A percentile compares a stretch with the other conserved stretches of the same genome.
Conservation (phyloP, 2,888 invertebrate species). For the Petrolisthes manimaculis region DNA sequence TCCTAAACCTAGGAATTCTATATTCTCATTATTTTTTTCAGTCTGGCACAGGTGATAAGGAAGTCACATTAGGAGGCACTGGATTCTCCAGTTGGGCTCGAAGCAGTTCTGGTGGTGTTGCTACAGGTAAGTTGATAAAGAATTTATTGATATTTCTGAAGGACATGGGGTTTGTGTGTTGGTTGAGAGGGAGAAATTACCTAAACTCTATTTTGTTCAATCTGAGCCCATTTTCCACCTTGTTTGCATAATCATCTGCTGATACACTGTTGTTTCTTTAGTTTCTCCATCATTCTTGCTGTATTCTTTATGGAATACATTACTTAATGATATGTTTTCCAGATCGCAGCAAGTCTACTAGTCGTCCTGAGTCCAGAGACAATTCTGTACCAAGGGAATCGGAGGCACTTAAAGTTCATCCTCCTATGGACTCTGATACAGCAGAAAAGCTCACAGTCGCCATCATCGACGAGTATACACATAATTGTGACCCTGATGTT, state of each 20-base stretch:
- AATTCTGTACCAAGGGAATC: constrained; percentile 43
- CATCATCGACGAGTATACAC: constrained; percentile 46
- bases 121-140: constrained; percentile 24
- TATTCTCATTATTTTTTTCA: constrained; percentile 32
- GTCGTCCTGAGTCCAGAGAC: constrained; percentile 51
- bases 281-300: neutral
- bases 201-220: neutral
- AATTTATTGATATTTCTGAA: no score
- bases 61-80: constrained; percentile 44
- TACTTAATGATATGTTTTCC: neutral
- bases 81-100: constrained; percentile 55
- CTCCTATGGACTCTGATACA: neutral
- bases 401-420: constrained; percentile 15
- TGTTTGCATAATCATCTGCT: neutral
- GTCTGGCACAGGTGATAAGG: constrained; percentile 36
- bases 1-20: neutral
- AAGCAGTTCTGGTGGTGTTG: constrained; percentile 61
- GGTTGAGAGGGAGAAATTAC: neutral
- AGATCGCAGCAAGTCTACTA: constrained; percentile 59
- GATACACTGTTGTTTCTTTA: neutral
- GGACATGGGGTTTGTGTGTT: neutral
- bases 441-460: constrained; percentile 36
- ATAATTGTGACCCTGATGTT: constrained; percentile 41
- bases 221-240: neutral
- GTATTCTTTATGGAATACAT: no score